Evolutionary conservation across 92 coral and sea anemone species (phyloP), one percentile per base, ranked within the genome.

Genomic region (Parazoanthus darwini): DNA sequence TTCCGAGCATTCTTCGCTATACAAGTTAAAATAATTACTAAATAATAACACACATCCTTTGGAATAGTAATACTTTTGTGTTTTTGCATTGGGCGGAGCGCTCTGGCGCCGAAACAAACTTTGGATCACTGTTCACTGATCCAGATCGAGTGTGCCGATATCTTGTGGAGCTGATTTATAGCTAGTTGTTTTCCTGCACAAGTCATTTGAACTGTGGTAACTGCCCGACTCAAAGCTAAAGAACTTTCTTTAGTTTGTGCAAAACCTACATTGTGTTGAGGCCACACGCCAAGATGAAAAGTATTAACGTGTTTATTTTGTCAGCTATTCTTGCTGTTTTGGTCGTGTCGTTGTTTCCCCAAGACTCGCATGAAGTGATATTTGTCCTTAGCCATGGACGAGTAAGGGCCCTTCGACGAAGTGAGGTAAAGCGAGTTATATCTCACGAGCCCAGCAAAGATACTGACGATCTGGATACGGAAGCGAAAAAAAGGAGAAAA

Each of bases 341-440:
- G 37, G 86, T 94, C 5, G 74, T 93, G 89, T 48, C 91, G 35
- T 85, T 94, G 74, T 94, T 89, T 78, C 94, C 96, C 38, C 91
- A 94, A 66, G 96, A 94, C 35, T 88, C 90, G 42, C 71, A 94
- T 66, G 98, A 85, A 25, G 92, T 94, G 6, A 89, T 94, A 37
- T 93, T 94, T 9, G 96, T 94, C 50, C 78, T 94, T 0, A 93
- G 94, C 71, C 90, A 90, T 22, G 94, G 95, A 25, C 85, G 68
- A 85, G 76, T 91, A 1, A 46, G 54, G 23, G 42, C 43, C 16
- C 66, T 58, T 23, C 33, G 36, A 13, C 44, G 23, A 22, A 29
- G 75, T 25, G 73, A 89, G 63, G 43, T 16, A 0, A 81, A 86
- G 16, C 70, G 76, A 51, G 72, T 51, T 44, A 35, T 33, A 15